Conservation (phyloP, 1,140 invertebrate species). For the Cotesia glomerata region DNA sequence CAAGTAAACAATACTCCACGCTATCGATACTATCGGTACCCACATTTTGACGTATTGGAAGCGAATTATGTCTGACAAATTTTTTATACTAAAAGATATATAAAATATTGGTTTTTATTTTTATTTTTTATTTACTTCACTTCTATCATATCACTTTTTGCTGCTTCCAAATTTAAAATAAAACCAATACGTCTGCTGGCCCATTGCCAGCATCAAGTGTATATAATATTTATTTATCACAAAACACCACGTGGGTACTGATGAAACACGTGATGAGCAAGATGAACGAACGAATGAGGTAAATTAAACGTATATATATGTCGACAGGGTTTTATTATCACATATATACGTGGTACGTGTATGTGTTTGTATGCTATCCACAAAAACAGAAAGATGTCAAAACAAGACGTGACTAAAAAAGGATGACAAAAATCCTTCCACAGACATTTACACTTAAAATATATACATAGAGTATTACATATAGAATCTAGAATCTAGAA, state of each 20-base stretch:
- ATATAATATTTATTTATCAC: conserved; percentile 32
- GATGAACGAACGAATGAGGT: neutral
- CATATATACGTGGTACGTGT: no score
- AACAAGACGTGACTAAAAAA: no score
- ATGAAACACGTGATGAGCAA: conserved; percentile 13
- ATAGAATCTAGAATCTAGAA: no score
- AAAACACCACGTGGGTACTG: conserved; percentile 26
- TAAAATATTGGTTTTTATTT: neutral
- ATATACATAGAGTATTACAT: no score
- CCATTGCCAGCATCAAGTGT: conserved; percentile 23
- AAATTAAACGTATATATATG: neutral
- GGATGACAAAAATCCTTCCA: no score
- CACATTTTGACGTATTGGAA: neutral
- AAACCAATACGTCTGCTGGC: conserved; percentile 16
- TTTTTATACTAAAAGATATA: neutral
- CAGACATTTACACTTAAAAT: no score
- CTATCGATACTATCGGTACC: conserved; percentile 13
- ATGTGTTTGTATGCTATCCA: no score
- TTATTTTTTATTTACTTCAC: neutral
- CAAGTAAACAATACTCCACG: conserved; percentile 24
- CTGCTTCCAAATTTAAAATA: conserved; percentile 9
- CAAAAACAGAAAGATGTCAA: no score
- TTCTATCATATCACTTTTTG: neutral
- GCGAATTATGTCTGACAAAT: neutral
- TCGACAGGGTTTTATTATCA: neutral